Percentiles rank a stretch among this genome's conserved stretches.
Evolutionary conservation across 2,113 vertebrate species (phyloP).

Genomic region (Chloropsis cyanopogon): DNA sequence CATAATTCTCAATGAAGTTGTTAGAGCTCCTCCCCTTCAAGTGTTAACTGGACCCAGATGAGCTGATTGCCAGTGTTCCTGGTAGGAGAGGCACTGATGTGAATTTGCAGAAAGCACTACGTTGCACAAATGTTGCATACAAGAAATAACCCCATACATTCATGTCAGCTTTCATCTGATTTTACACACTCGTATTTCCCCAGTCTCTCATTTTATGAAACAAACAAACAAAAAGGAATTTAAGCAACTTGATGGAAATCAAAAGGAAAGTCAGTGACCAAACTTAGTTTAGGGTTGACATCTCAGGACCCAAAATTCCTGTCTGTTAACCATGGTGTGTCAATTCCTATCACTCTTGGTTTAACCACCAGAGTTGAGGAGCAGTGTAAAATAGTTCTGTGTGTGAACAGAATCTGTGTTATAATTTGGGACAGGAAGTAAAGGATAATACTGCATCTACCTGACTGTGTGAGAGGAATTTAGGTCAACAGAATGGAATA

Average conservation of each 20-base stretch:
- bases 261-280: background rate
- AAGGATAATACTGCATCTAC: background rate
- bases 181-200: background rate
- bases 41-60: background rate
- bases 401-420: background rate
- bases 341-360: background rate
- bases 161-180: background rate
- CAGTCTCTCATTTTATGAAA: background rate
- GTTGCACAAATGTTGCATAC: background rate
- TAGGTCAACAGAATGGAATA: conserved; percentile 61
- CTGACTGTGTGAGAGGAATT: conserved; percentile 30
- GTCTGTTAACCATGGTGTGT: background rate
- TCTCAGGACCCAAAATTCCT: background rate
- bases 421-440: background rate
- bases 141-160: background rate
- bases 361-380: background rate
- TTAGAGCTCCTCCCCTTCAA: background rate
- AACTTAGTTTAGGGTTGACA: background rate
- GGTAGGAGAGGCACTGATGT: background rate
- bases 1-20: background rate
- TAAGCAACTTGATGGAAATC: background rate
- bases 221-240: background rate
- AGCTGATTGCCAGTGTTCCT: background rate
- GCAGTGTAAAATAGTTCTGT: accelerated
- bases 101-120: background rate